phyloP scores from a whole-genome alignment of 2,888 invertebrate species.

The Dusona sp. region DNA sequence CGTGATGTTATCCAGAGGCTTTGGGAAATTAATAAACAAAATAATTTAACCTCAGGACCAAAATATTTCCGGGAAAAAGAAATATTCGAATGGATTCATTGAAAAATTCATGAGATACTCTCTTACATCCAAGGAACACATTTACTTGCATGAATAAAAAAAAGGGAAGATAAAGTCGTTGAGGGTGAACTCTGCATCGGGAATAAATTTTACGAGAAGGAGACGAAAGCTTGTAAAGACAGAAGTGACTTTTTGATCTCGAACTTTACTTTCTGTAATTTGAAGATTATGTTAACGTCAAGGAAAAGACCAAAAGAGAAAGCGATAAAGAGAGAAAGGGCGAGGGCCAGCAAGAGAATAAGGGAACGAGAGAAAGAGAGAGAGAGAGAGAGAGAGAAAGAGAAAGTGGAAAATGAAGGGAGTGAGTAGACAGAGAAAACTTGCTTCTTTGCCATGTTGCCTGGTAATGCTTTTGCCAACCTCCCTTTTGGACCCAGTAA shows the following conservation, averaged over 20 bases:
- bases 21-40: not conserved
- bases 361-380: not conserved
- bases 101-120: slow-evolving; percentile 23
- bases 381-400: not conserved
- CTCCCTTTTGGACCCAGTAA: slow-evolving; percentile 51
- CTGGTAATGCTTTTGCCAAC: slow-evolving; percentile 50
- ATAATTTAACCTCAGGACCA: not conserved
- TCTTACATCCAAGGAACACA: not conserved
- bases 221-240: slow-evolving; percentile 17
- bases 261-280: slow-evolving; percentile 55
- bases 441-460: slow-evolving; percentile 50
- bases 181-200: slow-evolving; percentile 29
- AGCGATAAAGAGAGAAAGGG: not conserved
- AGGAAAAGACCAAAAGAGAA: slow-evolving; percentile 12
- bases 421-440: slow-evolving; percentile 27
- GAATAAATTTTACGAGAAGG: slow-evolving; percentile 42
- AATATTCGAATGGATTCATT: slow-evolving; percentile 4
- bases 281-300: slow-evolving; percentile 46
- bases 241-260: slow-evolving; percentile 42
- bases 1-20: not conserved
- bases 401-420: not conserved
- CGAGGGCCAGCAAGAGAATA: not conserved
- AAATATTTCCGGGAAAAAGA: not conserved
- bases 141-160: not conserved
- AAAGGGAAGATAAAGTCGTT: slow-evolving; percentile 11